Conservation (phyloP, 1,140 invertebrate genomes). For the Tetranychus urticae region DNA sequence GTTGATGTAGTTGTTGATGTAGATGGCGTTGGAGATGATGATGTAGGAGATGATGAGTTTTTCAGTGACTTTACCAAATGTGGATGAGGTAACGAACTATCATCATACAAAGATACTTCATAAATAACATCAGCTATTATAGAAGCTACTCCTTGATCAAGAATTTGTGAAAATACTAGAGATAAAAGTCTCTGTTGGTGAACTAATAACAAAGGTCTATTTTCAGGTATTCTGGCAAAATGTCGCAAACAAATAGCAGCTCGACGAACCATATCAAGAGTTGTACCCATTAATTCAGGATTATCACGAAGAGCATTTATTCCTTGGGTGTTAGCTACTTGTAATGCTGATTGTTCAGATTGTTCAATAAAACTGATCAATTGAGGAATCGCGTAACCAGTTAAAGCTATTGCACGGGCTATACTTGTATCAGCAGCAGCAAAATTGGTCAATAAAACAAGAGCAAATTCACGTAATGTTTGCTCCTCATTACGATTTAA, state of each 20-base stretch:
- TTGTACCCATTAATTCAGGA: constrained; percentile 94
- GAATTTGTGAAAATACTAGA: constrained; percentile 85
- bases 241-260: constrained; percentile 64
- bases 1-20: too few relatives aligned
- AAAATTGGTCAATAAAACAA: constrained; percentile 66
- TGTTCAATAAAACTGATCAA: constrained; percentile 89
- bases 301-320: constrained; percentile 77
- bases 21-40: too few relatives aligned
- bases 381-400: constrained; percentile 50
- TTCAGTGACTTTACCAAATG: too few relatives aligned
- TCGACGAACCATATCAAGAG: constrained; percentile 84
- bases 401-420: constrained; percentile 59
- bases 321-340: constrained; percentile 83
- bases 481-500: constrained; percentile 70
- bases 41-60: too few relatives aligned
- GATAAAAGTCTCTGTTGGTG: constrained; percentile 75
- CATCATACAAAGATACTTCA: constrained; percentile 24
- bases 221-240: constrained; percentile 64
- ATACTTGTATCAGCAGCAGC: constrained; percentile 70
- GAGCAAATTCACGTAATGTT: constrained; percentile 77
- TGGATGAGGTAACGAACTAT: not conserved
- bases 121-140: constrained; percentile 73
- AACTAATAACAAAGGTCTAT: constrained; percentile 62
- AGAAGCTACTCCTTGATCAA: constrained; percentile 80
- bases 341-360: constrained; percentile 69